Conservation (phyloP, 2,113 vertebrate species). For the Arvicanthis niloticus region DNA sequence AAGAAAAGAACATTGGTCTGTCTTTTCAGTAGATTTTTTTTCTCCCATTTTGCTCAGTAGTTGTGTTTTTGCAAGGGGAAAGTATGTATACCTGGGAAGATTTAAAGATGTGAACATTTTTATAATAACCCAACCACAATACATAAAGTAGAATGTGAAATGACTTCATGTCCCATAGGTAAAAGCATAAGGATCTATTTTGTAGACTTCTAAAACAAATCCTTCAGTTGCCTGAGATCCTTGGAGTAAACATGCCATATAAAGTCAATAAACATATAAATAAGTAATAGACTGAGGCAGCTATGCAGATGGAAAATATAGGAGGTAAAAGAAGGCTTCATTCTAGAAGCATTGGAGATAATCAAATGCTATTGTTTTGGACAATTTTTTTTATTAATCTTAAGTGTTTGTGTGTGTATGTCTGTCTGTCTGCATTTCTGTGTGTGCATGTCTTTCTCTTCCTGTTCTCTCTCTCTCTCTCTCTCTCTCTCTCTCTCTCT, state of each 20-base stretch:
- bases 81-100: slow-evolving; percentile 30
- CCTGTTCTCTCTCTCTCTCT: too few relatives aligned
- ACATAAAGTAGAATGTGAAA: slow-evolving; percentile 62
- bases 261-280: slow-evolving; percentile 70
- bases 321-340: background rate
- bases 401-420: too few relatives aligned
- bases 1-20: slow-evolving; percentile 68
- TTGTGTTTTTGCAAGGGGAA: slow-evolving; percentile 56
- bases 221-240: slow-evolving; percentile 52
- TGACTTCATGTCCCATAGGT: slow-evolving; percentile 39
- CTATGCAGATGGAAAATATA: slow-evolving; percentile 40
- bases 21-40: slow-evolving; percentile 53
- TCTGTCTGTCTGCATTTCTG: background rate
- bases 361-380: background rate
- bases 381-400: background rate
- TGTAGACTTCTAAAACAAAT: slow-evolving; percentile 63
- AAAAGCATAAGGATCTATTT: slow-evolving; percentile 58
- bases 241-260: slow-evolving; percentile 50
- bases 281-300: slow-evolving; percentile 50
- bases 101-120: slow-evolving; percentile 64
- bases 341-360: background rate
- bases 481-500: too few relatives aligned
- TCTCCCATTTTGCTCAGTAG: background rate
- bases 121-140: slow-evolving; percentile 52
- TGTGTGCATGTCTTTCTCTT: too few relatives aligned